A percentile compares a stretch with the other conserved stretches of the same genome.
These are phyloP conservation scores for Dicaeum eximium DNA, from an alignment of 2,113 vertebrate species.

Conservation along the genomic window DNA sequence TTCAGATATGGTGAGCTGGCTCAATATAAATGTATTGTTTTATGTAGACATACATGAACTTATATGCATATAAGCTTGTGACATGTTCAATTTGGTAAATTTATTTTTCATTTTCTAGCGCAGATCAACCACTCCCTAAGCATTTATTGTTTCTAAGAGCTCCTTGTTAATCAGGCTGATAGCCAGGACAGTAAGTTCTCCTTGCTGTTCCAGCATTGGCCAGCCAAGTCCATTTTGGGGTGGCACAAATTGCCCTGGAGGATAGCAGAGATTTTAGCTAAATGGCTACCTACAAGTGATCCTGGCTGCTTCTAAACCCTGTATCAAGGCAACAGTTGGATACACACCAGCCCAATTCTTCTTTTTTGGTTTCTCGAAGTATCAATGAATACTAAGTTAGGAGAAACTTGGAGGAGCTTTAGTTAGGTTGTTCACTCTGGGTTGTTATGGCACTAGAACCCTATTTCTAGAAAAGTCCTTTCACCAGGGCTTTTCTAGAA, in stretches of 20 bases:
- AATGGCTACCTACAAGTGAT: background rate
- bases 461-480: background rate
- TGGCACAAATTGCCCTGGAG: background rate
- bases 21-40: background rate
- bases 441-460: background rate
- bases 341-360: background rate
- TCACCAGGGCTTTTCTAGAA: background rate
- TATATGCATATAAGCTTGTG: background rate
- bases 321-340: background rate
- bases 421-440: background rate
- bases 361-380: background rate
- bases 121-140: background rate
- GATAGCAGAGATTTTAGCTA: background rate
- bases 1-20: background rate
- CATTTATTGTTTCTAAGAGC: background rate
- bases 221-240: background rate
- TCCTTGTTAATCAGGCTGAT: background rate
- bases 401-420: background rate
- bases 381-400: background rate
- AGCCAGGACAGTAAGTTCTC: background rate
- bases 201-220: background rate
- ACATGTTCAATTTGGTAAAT: background rate
- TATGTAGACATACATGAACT: background rate
- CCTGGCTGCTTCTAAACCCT: background rate
- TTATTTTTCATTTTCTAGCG: background rate